Evolutionary conservation across 2,797 vertebrate genomes (phyloP).

Genomic region (Chaenodraco wilsoni): DNA sequence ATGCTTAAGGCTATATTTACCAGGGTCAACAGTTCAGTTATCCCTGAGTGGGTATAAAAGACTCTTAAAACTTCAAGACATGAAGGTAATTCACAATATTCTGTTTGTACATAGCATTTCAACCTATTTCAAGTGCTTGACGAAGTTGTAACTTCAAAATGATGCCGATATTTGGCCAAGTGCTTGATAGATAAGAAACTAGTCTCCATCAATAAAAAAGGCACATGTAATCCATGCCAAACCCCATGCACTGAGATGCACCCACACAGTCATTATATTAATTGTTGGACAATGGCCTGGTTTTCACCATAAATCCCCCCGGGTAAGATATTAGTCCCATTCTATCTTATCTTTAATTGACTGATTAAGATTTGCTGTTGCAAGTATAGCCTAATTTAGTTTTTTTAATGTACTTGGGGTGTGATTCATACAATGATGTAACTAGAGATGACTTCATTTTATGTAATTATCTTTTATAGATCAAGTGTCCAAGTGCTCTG

Average conservation of each 20-base stretch:
- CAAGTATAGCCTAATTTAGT: not conserved
- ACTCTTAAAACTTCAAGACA: not conserved
- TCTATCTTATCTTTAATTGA: conserved; percentile 24
- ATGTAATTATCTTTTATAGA: conserved; percentile 10
- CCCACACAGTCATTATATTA: conserved; percentile 1
- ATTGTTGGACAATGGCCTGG: not conserved
- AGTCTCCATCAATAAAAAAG: not conserved
- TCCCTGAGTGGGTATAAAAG: not conserved
- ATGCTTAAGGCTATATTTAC: conserved; percentile 23
- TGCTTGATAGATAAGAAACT: not conserved
- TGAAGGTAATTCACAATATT: not conserved
- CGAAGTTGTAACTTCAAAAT: not conserved
- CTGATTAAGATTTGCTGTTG: not conserved
- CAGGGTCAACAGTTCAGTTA: conserved; percentile 25
- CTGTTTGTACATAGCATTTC: not conserved
- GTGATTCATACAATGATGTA: not conserved
- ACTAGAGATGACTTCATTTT: no score
- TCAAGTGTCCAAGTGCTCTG: not conserved
- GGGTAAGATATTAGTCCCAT: conserved; percentile 27
- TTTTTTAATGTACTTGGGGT: not conserved
- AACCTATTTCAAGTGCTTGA: not conserved
- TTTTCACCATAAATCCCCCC: conserved; percentile 27
- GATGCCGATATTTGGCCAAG: not conserved
- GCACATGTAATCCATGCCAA: not conserved
- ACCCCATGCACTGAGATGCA: not conserved